These are phyloP conservation scores for Plumapathes pennacea DNA, from an alignment of 92 coral and sea anemone species.

Conservation along the genomic window DNA sequence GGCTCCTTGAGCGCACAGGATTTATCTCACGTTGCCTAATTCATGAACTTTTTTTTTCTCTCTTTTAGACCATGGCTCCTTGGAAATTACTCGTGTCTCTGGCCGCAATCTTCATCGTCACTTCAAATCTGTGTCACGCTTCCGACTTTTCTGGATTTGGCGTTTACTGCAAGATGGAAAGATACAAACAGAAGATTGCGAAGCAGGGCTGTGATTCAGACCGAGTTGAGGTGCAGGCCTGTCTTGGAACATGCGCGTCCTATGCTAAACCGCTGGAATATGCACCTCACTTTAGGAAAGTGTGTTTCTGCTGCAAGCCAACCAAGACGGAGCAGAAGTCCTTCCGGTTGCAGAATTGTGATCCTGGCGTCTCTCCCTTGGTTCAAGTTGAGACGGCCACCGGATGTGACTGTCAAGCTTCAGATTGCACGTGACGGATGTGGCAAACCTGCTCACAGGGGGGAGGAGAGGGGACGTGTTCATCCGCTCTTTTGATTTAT, in stretches of 20 bases:
- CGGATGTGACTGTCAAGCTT: conserved; percentile 35
- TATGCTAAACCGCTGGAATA: conserved; percentile 47
- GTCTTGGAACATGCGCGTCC: conserved; percentile 81
- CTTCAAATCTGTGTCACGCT: too few species aligned
- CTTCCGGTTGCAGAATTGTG: conserved; percentile 48
- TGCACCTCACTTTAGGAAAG: conserved; percentile 55
- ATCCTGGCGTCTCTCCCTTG: conserved; percentile 36
- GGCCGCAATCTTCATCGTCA: too few species aligned
- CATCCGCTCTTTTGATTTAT: too few species aligned
- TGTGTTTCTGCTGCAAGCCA: conserved; percentile 64
- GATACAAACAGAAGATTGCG: conserved; percentile 19
- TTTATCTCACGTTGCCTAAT: too few species aligned
- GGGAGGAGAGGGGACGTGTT: too few species aligned
- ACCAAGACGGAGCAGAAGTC: conserved; percentile 36
- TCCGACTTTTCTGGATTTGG: conserved; percentile 53
- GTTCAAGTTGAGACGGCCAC: conserved; percentile 58
- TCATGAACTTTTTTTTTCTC: too few species aligned
- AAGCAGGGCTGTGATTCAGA: conserved; percentile 58
- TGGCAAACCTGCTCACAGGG: too few species aligned
- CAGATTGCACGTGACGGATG: not conserved
- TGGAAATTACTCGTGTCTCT: too few species aligned
- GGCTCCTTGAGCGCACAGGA: too few species aligned
- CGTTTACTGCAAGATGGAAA: conserved; percentile 71
- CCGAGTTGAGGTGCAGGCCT: conserved; percentile 55
- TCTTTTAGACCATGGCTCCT: too few species aligned